Base-by-base conservation (phyloP, 1,140 invertebrate species). In the Himalopsyche phryganea region DNA sequence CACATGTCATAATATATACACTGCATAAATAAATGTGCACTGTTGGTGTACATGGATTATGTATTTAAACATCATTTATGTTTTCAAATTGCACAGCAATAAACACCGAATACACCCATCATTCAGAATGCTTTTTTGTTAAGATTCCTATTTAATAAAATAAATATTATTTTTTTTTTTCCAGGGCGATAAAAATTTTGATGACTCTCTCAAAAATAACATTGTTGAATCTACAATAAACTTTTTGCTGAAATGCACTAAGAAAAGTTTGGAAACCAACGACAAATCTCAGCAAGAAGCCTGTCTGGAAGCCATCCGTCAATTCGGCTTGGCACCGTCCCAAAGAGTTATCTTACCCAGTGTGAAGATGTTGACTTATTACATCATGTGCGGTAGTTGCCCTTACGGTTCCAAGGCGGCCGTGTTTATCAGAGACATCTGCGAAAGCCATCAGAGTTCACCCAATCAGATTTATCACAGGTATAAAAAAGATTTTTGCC, bases 401-500 rank as follows among this genome's bases (percentile, higher is more conserved):
- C 76, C 78, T 42, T 72, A 86, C n/a, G 76, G 78, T 1, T 77
- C 79, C 35, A 83, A 85, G 63, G 82, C 80, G 1, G 71, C 81
- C 0, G 75, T 84, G 33, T 83, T 76, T 64, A 74, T 83, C 3
- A 75, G 77, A 53, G 80, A 84, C 66, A 71, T 88, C 38, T 84
- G 85, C 17, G 71, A 79, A 45, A 71, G 66, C 19, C 78, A 84
- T 15, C 73, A 75, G 0, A 69, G 80, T 18, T 80, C 81, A 11
- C 80, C 82, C 3, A 82, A 84, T 15, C 70, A 81, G 42, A 71
- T 89, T 17, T 89, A 85, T 65, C 79, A 80, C 57, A 80, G 83
- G 70, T 87, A 88, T 66, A 84, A 83, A 64, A 83, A 82, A 14
- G 80, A 85, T 68, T 80, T 85, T 50, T 78, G 86, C 20, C 73